Conservation (phyloP, 2,113 vertebrate species). For the Catharus bicknelli region DNA sequence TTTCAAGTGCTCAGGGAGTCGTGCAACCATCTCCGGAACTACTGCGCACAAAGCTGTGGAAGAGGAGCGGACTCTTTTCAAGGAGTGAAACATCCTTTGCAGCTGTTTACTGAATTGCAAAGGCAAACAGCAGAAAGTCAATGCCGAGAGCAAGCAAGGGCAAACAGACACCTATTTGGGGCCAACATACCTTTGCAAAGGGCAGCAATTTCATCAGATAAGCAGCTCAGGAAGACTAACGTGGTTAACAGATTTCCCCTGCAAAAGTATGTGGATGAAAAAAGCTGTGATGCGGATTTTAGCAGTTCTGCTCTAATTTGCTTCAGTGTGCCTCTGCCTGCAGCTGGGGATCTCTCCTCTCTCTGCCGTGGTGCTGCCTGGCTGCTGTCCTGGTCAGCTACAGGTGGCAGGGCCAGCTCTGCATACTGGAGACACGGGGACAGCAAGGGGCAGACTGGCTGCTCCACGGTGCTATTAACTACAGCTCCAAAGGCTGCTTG, state of each 20-base stretch:
- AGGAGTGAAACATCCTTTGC: neutral
- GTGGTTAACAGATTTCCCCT: neutral
- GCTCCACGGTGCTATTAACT: accelerated
- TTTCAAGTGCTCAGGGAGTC: neutral
- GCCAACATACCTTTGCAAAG: neutral
- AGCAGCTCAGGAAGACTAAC: neutral
- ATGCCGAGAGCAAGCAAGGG: neutral
- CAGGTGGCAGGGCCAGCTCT: neutral
- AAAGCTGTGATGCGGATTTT: neutral
- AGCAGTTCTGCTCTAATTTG: neutral
- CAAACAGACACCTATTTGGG: neutral
- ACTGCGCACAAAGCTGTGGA: neutral
- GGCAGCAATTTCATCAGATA: neutral
- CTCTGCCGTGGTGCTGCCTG: neutral
- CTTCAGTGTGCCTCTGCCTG: neutral
- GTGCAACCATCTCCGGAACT: neutral
- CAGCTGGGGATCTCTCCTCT: neutral
- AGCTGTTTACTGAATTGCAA: neutral
- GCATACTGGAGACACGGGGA: accelerated
- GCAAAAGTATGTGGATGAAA: neutral
- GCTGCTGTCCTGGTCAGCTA: neutral
- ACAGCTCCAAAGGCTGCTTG: neutral
- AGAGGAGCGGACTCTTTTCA: neutral
- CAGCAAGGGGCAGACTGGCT: neutral
- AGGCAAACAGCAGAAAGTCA: neutral